A percentile compares a stretch with the other conserved stretches of the same genome.
Conservation (phyloP, 2,888 invertebrate genomes). For the Embidobia sp. region DNA sequence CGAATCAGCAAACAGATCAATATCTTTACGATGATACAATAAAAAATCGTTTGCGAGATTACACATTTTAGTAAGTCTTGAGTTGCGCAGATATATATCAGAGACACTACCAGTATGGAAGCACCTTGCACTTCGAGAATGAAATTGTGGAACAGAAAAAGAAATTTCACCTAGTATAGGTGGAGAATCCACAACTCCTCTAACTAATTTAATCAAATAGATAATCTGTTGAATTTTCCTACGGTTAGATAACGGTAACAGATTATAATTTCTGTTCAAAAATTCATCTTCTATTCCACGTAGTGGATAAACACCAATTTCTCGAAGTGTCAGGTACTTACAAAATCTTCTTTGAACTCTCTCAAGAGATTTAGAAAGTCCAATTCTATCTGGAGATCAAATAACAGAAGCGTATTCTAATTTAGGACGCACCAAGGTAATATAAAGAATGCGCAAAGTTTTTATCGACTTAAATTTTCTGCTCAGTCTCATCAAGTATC, state of each 20-base stretch:
- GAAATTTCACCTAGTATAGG: no score
- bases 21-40: no score
- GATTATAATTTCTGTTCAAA: not conserved
- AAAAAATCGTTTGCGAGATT: no score
- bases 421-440: conserved; percentile 1
- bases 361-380: not conserved
- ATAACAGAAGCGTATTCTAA: conserved; percentile 10
- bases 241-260: not conserved
- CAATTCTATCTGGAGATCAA: not conserved
- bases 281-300: conserved; percentile 5
- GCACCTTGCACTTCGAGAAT: no score
- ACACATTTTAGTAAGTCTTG: no score
- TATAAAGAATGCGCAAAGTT: not conserved
- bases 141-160: not conserved
- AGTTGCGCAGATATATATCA: no score
- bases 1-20: no score
- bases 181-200: conserved; percentile 4
- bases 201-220: conserved; percentile 4
- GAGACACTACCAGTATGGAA: no score
- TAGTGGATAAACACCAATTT: not conserved
- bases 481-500: not conserved
- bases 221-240: not conserved
- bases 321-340: not conserved
- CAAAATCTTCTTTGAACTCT: conserved; percentile 7
- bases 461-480: not conserved